Evolutionary conservation across 1,140 invertebrate species (phyloP), one percentile per base, ranked within the genome.

Genomic region (Cherax destructor): DNA sequence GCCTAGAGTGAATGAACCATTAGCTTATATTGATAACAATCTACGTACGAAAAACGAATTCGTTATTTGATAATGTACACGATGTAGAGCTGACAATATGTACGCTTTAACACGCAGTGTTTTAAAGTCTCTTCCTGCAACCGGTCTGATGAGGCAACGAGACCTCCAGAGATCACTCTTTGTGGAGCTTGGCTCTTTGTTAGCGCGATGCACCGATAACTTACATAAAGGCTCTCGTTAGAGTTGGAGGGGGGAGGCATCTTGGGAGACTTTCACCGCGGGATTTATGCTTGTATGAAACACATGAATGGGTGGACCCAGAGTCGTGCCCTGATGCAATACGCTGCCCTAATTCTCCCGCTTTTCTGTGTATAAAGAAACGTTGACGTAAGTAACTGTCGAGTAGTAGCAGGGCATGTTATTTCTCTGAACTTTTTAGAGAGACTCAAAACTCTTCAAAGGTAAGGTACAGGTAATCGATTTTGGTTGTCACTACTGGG

Each of bases 171-270:
- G 79, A 56, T 81, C 21, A 81, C 49, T 81, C 79, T 81, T 81
- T 81, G 52, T 81, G 52, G 79, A 81, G 79, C 30, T 56, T 59
- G n/a, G 79, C n/a, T 56, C 79, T 81, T 81, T 81, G 79, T 81
- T 30, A 59, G 56, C 18, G 24, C 56, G 79, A 56, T 81, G 49
- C 21, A 52, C 21, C 79, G 79, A 81, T 81, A 59, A 59, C 21
- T 30, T 5, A 9, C n/a, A 30, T 74, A 74, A 11, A 30, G 24
- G 69, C 4, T 18, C 61, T 65, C 13, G 61, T 65, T 65, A 65
- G 18, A 65, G 61, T 30, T 6, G 69, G 69, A 74, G 69, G 69
- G 69, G 69, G 69, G 69, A 3, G 52, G 69, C 69, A n/a, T 30
- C 30, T n/a, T 74, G 13, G 6, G 16, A 30, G n/a, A 74, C 69